A percentile compares a stretch with the other conserved stretches of the same genome.
Conservation (phyloP, 2,113 vertebrate species). For the Myiagra hebetior region DNA sequence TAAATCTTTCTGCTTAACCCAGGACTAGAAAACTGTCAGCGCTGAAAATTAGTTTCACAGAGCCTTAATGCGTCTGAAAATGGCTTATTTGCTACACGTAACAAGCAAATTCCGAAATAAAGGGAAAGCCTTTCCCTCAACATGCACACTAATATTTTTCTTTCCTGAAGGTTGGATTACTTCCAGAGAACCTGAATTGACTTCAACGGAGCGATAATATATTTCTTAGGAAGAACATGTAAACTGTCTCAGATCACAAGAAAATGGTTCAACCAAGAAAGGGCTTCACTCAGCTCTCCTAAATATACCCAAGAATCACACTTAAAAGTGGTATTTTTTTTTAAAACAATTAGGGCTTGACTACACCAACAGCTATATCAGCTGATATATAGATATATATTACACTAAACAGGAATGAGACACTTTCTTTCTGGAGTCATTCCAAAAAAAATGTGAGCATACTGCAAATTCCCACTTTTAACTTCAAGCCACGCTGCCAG, state of each 20-base stretch:
- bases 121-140: slow-evolving; percentile 21
- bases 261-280: neutral
- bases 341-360: neutral
- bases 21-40: slow-evolving; percentile 9
- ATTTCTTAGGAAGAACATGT: neutral
- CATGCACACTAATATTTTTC: slow-evolving; percentile 35
- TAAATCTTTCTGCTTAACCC: neutral
- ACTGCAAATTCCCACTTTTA: neutral
- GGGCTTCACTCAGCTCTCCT: neutral
- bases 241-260: neutral
- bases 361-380: neutral
- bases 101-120: slow-evolving; percentile 3
- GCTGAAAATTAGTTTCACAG: slow-evolving; percentile 21
- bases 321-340: neutral
- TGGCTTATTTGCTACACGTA: slow-evolving; percentile 30
- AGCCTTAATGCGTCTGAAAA: slow-evolving; percentile 24
- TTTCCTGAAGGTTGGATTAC: slow-evolving; percentile 32
- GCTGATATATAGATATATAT: neutral
- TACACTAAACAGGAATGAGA: neutral
- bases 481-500: neutral
- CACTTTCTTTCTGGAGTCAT: neutral
- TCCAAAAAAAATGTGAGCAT: neutral
- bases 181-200: slow-evolving; percentile 42
- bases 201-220: neutral
- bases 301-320: neutral